A percentile compares a stretch with the other conserved stretches of the same genome.
phyloP scores from a whole-genome alignment of 1,140 invertebrate species.

The Mamestra configurata region DNA sequence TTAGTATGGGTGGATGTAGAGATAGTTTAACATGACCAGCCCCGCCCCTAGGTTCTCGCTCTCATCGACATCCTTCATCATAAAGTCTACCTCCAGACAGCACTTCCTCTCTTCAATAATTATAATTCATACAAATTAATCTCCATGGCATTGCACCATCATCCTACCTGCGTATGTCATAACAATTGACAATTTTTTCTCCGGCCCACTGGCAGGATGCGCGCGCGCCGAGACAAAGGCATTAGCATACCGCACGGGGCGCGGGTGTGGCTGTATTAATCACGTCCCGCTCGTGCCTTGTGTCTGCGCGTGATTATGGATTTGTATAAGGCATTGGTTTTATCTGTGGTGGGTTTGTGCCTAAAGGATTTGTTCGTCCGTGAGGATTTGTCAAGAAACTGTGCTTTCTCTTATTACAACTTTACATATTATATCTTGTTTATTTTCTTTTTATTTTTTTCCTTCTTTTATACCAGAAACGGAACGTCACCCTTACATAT shows the following conservation, averaged over 20 bases:
- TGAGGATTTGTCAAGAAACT: neutral
- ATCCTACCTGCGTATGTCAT: slow-evolving; percentile 71
- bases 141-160: slow-evolving; percentile 37
- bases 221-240: slow-evolving; percentile 78
- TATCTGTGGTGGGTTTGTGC: neutral
- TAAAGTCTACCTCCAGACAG: neutral
- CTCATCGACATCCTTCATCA: no score
- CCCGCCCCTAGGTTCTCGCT: neutral
- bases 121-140: slow-evolving; percentile 41
- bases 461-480: no score
- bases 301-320: slow-evolving; percentile 55
- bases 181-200: slow-evolving; percentile 74
- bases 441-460: no score
- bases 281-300: slow-evolving; percentile 71
- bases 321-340: neutral
- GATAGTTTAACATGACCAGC: neutral
- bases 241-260: slow-evolving; percentile 74
- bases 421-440: no score
- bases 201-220: slow-evolving; percentile 74
- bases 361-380: slow-evolving; percentile 20
- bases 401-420: no score
- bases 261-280: slow-evolving; percentile 77
- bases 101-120: slow-evolving; percentile 28
- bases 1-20: no score
- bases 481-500: no score